These are phyloP conservation scores for Lochmaea capreae DNA, from an alignment of 2,888 invertebrate genomes.

Conservation along the genomic window DNA sequence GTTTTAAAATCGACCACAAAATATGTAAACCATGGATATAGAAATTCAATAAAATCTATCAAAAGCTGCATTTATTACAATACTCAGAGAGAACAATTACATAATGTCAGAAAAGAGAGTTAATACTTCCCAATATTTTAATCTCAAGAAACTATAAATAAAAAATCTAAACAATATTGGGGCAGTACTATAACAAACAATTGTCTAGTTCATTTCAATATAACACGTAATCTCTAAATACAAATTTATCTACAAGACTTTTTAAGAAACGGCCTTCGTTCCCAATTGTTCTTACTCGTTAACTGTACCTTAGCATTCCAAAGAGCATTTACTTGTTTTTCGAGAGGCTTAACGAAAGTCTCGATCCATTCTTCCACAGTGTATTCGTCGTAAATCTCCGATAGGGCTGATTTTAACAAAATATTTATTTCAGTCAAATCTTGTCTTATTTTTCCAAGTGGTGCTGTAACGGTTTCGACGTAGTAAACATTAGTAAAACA, in stretches of 20 bases:
- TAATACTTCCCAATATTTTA: no score
- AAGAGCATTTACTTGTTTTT: conserved; percentile 67
- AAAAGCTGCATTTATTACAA: no score
- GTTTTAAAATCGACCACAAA: no score
- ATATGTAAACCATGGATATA: no score
- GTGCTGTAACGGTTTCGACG: conserved; percentile 69
- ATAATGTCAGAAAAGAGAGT: no score
- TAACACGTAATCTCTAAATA: neutral
- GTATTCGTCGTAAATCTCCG: conserved; percentile 71
- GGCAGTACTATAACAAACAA: neutral
- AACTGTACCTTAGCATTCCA: conserved; percentile 66
- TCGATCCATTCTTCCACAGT: conserved; percentile 74
- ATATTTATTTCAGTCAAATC: conserved; percentile 67
- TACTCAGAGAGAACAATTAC: no score
- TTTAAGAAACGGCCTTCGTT: conserved; percentile 64
- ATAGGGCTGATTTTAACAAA: conserved; percentile 68
- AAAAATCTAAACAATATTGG: neutral
- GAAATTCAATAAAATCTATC: no score
- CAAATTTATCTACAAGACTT: conserved; percentile 12
- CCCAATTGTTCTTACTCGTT: conserved; percentile 67
- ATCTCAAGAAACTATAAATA: no score
- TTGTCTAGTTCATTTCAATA: neutral
- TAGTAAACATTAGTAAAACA: conserved; percentile 74
- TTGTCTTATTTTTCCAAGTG: conserved; percentile 68
- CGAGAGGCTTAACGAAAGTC: conserved; percentile 67